phyloP scores from a whole-genome alignment of 2,888 invertebrate genomes.

The Drosophila atripex region DNA sequence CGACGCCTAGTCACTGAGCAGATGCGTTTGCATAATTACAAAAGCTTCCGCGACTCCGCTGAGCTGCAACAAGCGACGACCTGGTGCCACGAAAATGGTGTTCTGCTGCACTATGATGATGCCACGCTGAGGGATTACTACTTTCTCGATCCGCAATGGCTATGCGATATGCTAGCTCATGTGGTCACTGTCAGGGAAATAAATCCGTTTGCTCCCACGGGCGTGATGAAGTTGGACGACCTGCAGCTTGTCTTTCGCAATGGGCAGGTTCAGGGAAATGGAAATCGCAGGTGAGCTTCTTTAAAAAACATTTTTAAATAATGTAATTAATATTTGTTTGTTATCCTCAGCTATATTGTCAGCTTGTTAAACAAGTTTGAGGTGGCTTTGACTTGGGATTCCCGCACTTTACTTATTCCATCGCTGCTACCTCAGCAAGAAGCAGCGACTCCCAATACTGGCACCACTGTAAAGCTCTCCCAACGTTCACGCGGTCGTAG shows the following conservation, averaged over 20 bases:
- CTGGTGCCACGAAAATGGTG: conserved; percentile 98
- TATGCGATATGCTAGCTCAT: conserved; percentile 98
- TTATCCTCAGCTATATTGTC: conserved; percentile 89
- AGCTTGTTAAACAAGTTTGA: conserved; percentile 98
- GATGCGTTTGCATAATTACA: conserved; percentile 83
- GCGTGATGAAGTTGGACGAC: conserved; percentile 97
- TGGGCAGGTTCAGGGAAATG: conserved; percentile 89
- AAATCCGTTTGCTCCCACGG: conserved; percentile 96
- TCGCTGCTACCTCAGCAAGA: conserved; percentile 94
- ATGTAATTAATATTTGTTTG: not conserved
- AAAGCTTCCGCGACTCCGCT: conserved; percentile 89
- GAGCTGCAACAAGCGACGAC: conserved; percentile 97
- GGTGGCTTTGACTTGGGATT: conserved; percentile 98
- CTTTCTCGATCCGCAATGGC: conserved; percentile 99
- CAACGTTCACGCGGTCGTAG: conserved; percentile 79
- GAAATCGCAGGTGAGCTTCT: conserved; percentile 86
- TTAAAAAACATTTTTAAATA: too few species aligned
- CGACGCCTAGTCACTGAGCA: conserved; percentile 83
- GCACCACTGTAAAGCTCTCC: conserved; percentile 82
- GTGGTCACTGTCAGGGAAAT: conserved; percentile 98
- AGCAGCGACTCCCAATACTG: conserved; percentile 83
- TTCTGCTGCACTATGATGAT: conserved; percentile 96
- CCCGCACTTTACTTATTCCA: conserved; percentile 94
- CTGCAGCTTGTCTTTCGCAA: conserved; percentile 96
- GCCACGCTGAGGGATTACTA: conserved; percentile 96